Evolutionary conservation across 2,113 vertebrate genomes (phyloP), one percentile per base, ranked within the genome.

Genomic region (Zosterops pallidus): DNA sequence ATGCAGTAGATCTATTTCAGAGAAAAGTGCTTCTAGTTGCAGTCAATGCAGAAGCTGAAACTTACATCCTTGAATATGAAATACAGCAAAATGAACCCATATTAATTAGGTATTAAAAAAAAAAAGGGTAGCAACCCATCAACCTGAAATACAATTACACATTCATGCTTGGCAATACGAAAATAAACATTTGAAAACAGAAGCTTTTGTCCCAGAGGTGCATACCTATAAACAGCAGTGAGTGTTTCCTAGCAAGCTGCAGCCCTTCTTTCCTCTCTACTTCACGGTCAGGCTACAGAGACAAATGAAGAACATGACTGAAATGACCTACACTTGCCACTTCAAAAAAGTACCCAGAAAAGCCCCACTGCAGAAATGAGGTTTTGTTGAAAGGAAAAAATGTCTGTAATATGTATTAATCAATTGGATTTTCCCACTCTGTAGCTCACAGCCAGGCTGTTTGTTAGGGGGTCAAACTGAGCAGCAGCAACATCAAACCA

Each of bases 221-320:
- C 97, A 42, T 86, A 97, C 97, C 95, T 91, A 96, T 65, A 46
- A 97, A 98, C 47, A 98, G 96, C 94, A 97, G 84, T 0, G 97
- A 95, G 79, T 12, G 95, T 78, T 96, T 97, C 92, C 65, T 91
- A 21, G 97, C 97, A 53, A 97, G 96, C 78, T 95, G 92, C n/a
- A 98, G 94, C 31, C 95, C 97, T 84, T 97, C 97, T 67, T 21
- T 89, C 57, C 92, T 96, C 47, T 96, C 89, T 29, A 97, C 88
- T 70, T 97, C 95, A 28, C 72, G 53, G 25, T 95, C 89, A 46
- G 89, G 72, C 97, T 97, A 83, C 78, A 78, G 50, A 74, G 53
- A 76, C 1, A 49, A 60, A 69, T 6, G 25, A 63, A 86, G 59
- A 91, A 69, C 28, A 25, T 0, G 22, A 68, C 56, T 80, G 25